These are phyloP conservation scores for Neoascia interrupta DNA, from an alignment of 2,888 invertebrate species.

Conservation along the genomic window DNA sequence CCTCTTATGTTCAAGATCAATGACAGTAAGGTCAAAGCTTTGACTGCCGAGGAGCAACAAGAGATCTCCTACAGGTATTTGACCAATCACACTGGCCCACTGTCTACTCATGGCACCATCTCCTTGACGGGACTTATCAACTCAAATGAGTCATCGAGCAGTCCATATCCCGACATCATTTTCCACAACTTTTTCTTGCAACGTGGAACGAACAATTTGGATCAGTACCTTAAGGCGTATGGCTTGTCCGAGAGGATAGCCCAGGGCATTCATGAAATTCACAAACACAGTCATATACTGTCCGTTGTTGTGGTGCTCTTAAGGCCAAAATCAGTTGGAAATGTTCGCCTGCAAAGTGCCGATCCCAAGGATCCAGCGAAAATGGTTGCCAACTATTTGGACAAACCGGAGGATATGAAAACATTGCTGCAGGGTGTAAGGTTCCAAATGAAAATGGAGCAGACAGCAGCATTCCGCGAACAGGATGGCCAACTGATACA, in stretches of 20 bases:
- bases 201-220: conserved; percentile 70
- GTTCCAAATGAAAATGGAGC: conserved; percentile 75
- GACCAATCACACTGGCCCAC: conserved; percentile 80
- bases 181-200: conserved; percentile 80
- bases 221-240: conserved; percentile 35
- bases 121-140: conserved; percentile 82
- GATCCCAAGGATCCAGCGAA: conserved; percentile 81
- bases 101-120: conserved; percentile 77
- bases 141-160: conserved; percentile 78
- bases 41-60: conserved; percentile 73
- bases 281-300: conserved; percentile 56
- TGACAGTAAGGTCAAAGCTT: conserved; percentile 41
- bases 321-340: conserved; percentile 79
- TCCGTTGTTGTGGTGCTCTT: conserved; percentile 70
- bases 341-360: conserved; percentile 79
- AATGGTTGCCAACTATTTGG: conserved; percentile 82
- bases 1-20: conserved; percentile 78
- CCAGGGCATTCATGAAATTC: conserved; percentile 5
- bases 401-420: conserved; percentile 79
- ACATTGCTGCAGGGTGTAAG: conserved; percentile 74
- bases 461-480: conserved; percentile 78
- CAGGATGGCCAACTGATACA: conserved; percentile 73
- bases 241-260: conserved; percentile 39
- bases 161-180: conserved; percentile 82
- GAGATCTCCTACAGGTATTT: conserved; percentile 79